These are phyloP conservation scores for Dysidea cf. avara DNA, from an alignment of 37 sponge, comb jelly and placozoan species.

Conservation along the genomic window DNA sequence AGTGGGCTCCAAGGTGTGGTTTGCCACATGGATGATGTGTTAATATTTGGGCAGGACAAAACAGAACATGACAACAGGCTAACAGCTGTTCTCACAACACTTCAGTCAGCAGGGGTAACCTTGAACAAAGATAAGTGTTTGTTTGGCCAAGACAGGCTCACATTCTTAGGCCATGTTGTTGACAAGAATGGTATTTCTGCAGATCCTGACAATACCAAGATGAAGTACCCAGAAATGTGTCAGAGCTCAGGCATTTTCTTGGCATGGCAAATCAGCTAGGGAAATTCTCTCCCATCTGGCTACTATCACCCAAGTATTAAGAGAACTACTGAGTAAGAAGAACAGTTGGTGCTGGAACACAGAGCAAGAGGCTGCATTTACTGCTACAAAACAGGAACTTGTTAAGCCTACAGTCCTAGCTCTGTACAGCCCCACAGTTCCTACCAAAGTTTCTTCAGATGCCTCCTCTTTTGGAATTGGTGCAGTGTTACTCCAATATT, in stretches of 20 bases:
- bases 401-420: conserved; percentile 3
- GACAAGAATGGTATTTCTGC: conserved; percentile 16
- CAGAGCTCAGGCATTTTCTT: conserved; percentile 26
- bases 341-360: conserved; percentile 12
- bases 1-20: conserved; percentile 6
- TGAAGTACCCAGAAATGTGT: conserved; percentile 6
- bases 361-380: conserved; percentile 8
- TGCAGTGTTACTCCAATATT: background rate
- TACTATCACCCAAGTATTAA: background rate
- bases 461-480: background rate
- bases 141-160: background rate
- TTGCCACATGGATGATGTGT: conserved; percentile 5
- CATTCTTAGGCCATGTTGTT: conserved; percentile 34
- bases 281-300: conserved; percentile 16
- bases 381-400: background rate
- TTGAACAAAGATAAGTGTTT: conserved; percentile 15
- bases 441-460: too few species aligned
- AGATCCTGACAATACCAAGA: too few species aligned
- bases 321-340: conserved; percentile 12
- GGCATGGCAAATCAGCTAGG: conserved; percentile 31
- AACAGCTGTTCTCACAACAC: background rate
- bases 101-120: conserved; percentile 17
- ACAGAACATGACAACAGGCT: conserved; percentile 7
- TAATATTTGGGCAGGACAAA: background rate
- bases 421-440: conserved; percentile 5